Evolutionary conservation across 2,888 invertebrate species (phyloP), one percentile per base, ranked within the genome.

Genomic region (Eilema sororculum): DNA sequence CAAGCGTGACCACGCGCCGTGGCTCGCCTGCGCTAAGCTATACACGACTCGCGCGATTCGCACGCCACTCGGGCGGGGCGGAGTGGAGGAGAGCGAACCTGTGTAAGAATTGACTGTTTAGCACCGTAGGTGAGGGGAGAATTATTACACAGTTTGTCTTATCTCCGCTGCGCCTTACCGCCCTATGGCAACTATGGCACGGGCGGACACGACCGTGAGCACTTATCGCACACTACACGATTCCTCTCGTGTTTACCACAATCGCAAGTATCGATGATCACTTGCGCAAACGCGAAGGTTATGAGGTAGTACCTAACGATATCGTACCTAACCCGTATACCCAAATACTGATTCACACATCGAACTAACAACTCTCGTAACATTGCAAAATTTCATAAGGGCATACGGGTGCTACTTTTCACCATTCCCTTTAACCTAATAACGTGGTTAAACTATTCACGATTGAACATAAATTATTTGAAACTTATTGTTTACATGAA

Each of bases 251-350:
- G 64, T 64, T 57, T 25, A 30, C 52, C 56, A 58, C 65, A 65
- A 69, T 57, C 80, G 73, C 79, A 74, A 80, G 78, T 75, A 71
- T 76, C 69, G 59, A 52, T 72, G 69, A 75, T 73, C 78, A 82
- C 85, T 80, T 78, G 81, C 84, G 72, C 74, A 73, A 75, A 78
- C 78, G 76, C 78, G 74, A 81, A 76, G 75, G 73, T 76, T 78
- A 83, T 87, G 86, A 87, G 82, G 83, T 86, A 85, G 84, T 84
- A 87, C 84, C 84, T 82, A 84, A 81, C 76, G 71, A 75, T 78
- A 78, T 80, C 78, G 78, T 78, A 79, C 79, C 80, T 74, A 76
- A 81, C 75, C 74, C 78, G 75, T 71, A 62, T 75, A 62, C 78
- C 68, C 74, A 78, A 84, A 86, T 81, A 85, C 86, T 83, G 85